Evolutionary conservation across 2,113 vertebrate species (phyloP).

Genomic region (Lonchura striata): DNA sequence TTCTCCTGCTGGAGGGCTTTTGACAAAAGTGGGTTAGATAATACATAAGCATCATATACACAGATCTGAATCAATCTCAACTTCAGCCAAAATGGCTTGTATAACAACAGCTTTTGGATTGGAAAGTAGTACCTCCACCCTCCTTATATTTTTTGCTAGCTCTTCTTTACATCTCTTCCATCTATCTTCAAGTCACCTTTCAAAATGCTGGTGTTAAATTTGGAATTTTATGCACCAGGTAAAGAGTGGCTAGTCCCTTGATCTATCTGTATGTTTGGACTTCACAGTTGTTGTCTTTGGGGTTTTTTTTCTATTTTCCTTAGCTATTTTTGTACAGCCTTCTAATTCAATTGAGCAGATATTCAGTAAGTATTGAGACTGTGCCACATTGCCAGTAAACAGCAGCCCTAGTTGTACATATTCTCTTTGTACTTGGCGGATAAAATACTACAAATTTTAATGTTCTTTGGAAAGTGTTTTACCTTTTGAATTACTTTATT

Average conservation of each 20-base stretch:
- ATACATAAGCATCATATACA: not conserved
- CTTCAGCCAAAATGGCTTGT: not conserved
- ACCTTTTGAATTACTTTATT: not conserved
- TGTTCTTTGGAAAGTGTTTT: not conserved
- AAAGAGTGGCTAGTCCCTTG: not conserved
- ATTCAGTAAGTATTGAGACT: not conserved
- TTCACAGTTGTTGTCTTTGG: not conserved
- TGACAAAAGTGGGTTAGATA: not conserved
- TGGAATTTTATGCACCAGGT: not conserved
- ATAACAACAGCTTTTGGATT: not conserved
- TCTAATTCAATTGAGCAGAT: not conserved
- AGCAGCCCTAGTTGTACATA: not conserved
- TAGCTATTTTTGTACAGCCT: not conserved
- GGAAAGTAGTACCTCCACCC: not conserved
- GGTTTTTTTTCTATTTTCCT: not conserved
- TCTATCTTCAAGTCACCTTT: not conserved
- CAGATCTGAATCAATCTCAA: not conserved
- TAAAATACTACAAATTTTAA: not conserved
- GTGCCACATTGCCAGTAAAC: not conserved
- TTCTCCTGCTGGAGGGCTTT: not conserved
- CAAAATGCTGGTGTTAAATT: not conserved
- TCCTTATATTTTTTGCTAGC: not conserved
- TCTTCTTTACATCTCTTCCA: not conserved
- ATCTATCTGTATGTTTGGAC: not conserved
- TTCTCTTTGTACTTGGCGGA: not conserved